Percentiles rank a stretch among this genome's conserved stretches.
phyloP scores from a whole-genome alignment of 2,113 vertebrate genomes.

The Salvelinus fontinalis region DNA sequence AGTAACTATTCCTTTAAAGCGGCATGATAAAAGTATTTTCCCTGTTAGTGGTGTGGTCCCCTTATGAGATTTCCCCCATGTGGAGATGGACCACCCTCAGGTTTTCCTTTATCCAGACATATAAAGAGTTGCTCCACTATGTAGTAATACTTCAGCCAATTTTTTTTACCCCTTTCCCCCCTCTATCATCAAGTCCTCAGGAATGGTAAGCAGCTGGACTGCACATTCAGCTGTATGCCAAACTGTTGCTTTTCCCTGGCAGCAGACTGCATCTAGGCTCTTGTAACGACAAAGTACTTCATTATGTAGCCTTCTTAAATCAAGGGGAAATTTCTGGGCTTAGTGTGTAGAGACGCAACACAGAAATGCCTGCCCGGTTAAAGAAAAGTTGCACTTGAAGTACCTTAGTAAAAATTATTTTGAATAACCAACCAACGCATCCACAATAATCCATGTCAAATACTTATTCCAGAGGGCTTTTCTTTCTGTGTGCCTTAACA shows the following conservation, averaged over 20 bases:
- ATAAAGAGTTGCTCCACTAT: slow-evolving; percentile 49
- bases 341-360: slow-evolving; percentile 27
- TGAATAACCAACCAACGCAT: not conserved
- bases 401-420: not conserved
- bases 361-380: slow-evolving; percentile 8
- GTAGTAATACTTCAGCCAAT: slow-evolving; percentile 25
- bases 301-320: slow-evolving; percentile 57
- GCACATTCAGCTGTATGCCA: slow-evolving; percentile 44
- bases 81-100: slow-evolving; percentile 31
- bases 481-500: too few species aligned
- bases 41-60: too few species aligned
- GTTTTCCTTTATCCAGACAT: slow-evolving; percentile 33
- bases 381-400: not conserved
- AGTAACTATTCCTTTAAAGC: too few species aligned
- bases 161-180: slow-evolving; percentile 47
- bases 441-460: not conserved
- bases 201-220: slow-evolving; percentile 58
- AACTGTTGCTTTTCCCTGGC: slow-evolving; percentile 43
- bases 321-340: slow-evolving; percentile 40
- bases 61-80: too few species aligned
- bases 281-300: slow-evolving; percentile 55
- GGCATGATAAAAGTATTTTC: too few species aligned
- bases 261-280: slow-evolving; percentile 38
- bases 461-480: too few species aligned
- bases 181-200: slow-evolving; percentile 30